phyloP scores from a whole-genome alignment of 2,113 vertebrate genomes.

The Phylloscopus trochilus region DNA sequence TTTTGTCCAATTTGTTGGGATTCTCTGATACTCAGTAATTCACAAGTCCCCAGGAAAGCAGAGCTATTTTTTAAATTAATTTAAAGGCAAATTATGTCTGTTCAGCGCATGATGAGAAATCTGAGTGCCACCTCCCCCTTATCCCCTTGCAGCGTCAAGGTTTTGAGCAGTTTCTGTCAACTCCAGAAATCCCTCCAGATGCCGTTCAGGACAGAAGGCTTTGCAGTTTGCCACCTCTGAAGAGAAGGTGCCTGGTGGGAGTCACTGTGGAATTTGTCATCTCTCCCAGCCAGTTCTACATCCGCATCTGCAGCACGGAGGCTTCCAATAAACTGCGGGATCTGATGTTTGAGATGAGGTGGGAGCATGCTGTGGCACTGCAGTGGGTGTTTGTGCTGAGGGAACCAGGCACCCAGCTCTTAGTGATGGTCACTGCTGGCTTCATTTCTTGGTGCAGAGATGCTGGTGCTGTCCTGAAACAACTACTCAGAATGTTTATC shows the following conservation, averaged over 20 bases:
- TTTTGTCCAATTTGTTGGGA: neutral
- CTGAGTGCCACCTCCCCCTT: neutral
- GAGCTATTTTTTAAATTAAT: neutral
- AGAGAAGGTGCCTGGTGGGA: conserved; percentile 71
- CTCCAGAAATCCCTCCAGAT: conserved; percentile 79
- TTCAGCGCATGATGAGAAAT: neutral
- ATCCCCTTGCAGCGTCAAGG: conserved; percentile 51
- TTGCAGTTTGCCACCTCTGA: conserved; percentile 66
- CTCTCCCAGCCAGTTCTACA: conserved; percentile 87
- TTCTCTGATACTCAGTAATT: neutral
- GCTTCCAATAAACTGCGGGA: conserved; percentile 78
- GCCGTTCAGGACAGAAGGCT: conserved; percentile 78
- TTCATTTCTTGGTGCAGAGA: neutral
- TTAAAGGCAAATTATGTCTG: neutral
- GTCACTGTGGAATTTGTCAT: conserved; percentile 80
- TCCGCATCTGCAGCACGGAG: conserved; percentile 75
- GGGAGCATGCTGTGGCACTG: neutral
- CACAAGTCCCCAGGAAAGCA: neutral
- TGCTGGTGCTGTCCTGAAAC: neutral
- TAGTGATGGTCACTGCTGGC: neutral
- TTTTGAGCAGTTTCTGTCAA: conserved; percentile 16
- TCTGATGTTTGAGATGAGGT: conserved; percentile 96
- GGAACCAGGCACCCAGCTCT: neutral
- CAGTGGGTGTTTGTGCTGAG: neutral
- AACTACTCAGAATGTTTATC: neutral